Percentiles rank a stretch among this genome's conserved stretches.
Evolutionary conservation across 2,113 vertebrate species (phyloP).

Genomic region (Percopsis transmontana): DNA sequence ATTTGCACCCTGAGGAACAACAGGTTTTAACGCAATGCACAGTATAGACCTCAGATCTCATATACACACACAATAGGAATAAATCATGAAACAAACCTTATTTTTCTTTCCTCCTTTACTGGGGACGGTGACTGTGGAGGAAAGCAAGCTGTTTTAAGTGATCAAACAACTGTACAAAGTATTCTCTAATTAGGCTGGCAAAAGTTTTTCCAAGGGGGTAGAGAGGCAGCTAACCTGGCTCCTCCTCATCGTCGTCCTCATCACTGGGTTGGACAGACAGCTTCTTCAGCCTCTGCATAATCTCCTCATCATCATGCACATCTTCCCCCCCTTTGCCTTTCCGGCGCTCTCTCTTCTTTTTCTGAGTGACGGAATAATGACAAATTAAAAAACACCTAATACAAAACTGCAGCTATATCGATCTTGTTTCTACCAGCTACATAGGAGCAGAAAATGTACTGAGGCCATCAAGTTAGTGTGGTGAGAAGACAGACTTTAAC

Average conservation of each 20-base stretch:
- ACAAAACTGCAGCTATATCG: neutral
- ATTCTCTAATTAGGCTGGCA: neutral
- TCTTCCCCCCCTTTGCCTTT: slow-evolving; percentile 81
- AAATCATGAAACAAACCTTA: slow-evolving; percentile 61
- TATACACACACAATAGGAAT: neutral
- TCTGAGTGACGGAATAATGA: slow-evolving; percentile 63
- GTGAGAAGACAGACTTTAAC: too few relatives aligned
- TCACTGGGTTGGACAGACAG: slow-evolving; percentile 84
- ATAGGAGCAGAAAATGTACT: too few relatives aligned
- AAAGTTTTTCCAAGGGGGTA: neutral
- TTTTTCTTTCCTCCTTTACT: slow-evolving; percentile 70
- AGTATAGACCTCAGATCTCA: neutral
- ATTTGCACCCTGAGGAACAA: slow-evolving; percentile 79
- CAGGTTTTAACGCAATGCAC: neutral
- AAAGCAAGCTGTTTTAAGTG: neutral
- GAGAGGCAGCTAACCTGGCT: slow-evolving; percentile 45
- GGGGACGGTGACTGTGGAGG: slow-evolving; percentile 50
- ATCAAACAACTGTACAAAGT: neutral
- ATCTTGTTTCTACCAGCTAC: too few relatives aligned
- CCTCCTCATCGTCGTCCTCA: slow-evolving; percentile 79
- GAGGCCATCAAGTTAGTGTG: too few relatives aligned
- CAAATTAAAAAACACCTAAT: neutral
- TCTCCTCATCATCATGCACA: slow-evolving; percentile 76
- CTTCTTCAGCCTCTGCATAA: slow-evolving; percentile 83
- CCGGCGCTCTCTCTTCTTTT: slow-evolving; percentile 84